Base-by-base conservation (phyloP, 2,888 invertebrate species). In the Tiphia femorata region DNA sequence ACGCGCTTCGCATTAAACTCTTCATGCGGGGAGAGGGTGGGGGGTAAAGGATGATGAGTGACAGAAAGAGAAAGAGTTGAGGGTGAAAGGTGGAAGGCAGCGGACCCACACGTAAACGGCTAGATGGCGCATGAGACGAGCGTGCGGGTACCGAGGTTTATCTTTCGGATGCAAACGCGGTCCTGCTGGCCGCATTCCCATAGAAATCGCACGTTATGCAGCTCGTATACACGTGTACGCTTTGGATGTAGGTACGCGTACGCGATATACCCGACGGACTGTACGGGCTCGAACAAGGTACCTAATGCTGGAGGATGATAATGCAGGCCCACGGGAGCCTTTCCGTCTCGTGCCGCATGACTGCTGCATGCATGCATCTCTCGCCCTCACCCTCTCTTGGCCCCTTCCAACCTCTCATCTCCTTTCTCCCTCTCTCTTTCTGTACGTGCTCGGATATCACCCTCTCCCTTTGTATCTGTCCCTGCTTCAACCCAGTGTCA, bases 301-400 rank as follows among this genome's bases (percentile, higher is more conserved):
- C 52, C 59, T 71, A 75, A 73, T 67, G 70, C 62, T 63, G 41
- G 43, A 53, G 62, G 70, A 79, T 77, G 76, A 79, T 78, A 79
- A 79, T 77, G 64, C 66, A 47, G 38, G 49, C 70, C 65, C 70
- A 43, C 53, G 74, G 72, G 78, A 77, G 52, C 69, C 65, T 73
- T 74, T 73, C 70, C 67, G 67, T 67, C 68, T 67, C 67, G 57
- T 53, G 25, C 52, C 38, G 29, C 52, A 37, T 47, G 47, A 54
- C 43, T 38, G 33, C 33, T 23, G 44, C 56, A 21, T 20, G 42
- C 37, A 48, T 14, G 29, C 21, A 27, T 42, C 35, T n/a, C 33
- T 35, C 35, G 2, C 35, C 16, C 14, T 35, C 14, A 14, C 35
- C 16, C 16, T 14, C 35, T 35, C 35, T 12, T 14, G 7, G 10